Conservation (phyloP, 2,797 vertebrate species). For the Gambelia wislizenii region DNA sequence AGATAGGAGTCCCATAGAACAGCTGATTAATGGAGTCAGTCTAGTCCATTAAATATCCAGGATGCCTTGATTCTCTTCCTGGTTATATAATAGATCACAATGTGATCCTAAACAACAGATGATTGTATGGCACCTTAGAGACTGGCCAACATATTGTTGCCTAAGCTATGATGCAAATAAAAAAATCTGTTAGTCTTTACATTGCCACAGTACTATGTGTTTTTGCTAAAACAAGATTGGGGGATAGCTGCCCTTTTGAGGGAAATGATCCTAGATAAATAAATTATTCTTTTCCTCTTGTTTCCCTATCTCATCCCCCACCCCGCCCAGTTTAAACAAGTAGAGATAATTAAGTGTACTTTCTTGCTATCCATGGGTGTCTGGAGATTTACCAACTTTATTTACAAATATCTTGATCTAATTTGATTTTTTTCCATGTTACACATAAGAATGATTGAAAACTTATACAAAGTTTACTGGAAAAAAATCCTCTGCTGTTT, state of each 20-base stretch:
- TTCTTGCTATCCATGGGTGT: not conserved
- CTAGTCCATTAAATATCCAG: not conserved
- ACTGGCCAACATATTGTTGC: not conserved
- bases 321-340: no score
- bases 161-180: not conserved
- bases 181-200: not conserved
- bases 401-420: not conserved
- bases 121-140: not conserved
- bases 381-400: not conserved
- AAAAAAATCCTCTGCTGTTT: not conserved
- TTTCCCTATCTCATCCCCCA: not conserved
- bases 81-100: not conserved
- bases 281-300: not conserved
- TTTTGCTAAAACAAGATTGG: not conserved
- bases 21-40: not conserved
- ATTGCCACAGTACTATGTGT: not conserved
- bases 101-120: not conserved
- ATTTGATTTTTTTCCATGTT: not conserved
- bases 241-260: not conserved
- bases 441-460: not conserved
- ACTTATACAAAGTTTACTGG: not conserved
- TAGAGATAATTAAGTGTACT: not conserved
- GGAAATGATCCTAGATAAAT: not conserved
- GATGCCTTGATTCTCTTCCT: not conserved
- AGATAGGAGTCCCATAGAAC: not conserved